Evolutionary conservation across 2,797 vertebrate genomes (phyloP).

Genomic region (Rhynchonycteris naso): DNA sequence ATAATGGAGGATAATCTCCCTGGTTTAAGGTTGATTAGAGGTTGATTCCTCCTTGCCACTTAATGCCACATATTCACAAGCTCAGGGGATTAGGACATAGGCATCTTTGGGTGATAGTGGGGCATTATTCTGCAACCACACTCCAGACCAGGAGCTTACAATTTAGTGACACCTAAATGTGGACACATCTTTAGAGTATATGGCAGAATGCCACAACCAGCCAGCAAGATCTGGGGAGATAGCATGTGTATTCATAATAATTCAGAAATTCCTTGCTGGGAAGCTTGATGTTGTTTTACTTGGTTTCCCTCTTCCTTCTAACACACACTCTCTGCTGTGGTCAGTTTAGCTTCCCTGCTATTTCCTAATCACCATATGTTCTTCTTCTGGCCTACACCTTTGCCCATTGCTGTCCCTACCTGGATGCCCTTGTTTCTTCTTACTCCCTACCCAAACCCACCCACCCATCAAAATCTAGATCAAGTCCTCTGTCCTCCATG

Average conservation of each 20-base stretch:
- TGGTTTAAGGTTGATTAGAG: neutral
- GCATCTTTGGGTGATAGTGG: neutral
- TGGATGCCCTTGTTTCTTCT: neutral
- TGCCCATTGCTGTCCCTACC: neutral
- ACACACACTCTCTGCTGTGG: neutral
- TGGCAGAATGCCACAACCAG: too few species aligned
- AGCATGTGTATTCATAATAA: neutral
- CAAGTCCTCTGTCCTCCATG: neutral
- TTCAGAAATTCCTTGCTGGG: neutral
- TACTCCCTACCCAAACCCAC: neutral
- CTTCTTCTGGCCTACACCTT: neutral
- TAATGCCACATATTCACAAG: neutral
- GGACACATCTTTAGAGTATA: neutral
- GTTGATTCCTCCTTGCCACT: neutral
- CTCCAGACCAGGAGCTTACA: neutral
- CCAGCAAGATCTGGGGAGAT: neutral
- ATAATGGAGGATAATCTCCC: neutral
- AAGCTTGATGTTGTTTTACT: neutral
- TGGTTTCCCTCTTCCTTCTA: neutral
- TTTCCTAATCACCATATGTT: fast-evolving
- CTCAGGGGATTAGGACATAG: neutral
- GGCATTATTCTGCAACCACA: neutral
- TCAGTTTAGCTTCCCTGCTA: fast-evolving
- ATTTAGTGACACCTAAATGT: neutral
- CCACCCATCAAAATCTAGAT: neutral